These are phyloP conservation scores for Colistium nudipinnis DNA, from an alignment of 2,113 vertebrate species.

Conservation along the genomic window DNA sequence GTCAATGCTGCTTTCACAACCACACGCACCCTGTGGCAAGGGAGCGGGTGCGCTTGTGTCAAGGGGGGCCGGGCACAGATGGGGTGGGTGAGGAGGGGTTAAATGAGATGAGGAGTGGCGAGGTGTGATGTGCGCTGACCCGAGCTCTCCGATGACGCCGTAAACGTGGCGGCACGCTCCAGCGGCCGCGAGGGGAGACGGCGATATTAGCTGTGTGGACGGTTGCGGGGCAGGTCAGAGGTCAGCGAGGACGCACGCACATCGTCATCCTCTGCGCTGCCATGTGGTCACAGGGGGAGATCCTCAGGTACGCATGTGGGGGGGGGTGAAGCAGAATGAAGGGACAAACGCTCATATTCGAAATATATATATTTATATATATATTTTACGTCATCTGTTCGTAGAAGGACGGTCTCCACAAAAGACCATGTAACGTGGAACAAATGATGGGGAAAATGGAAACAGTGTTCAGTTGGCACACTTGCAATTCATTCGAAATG, in stretches of 20 bases:
- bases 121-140: constrained; percentile 73
- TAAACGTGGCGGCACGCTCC: constrained; percentile 47
- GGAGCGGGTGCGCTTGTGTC: not conserved
- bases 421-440: not conserved
- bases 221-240: constrained; percentile 29
- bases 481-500: not conserved
- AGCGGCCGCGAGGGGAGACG: constrained; percentile 22
- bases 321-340: not conserved
- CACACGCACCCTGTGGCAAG: constrained; percentile 17
- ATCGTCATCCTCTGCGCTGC: not conserved
- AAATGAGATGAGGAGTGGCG: constrained; percentile 37
- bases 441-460: not conserved
- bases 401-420: not conserved
- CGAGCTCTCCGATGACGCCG: constrained; percentile 45
- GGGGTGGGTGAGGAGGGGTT: constrained; percentile 29
- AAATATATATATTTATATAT: no score
- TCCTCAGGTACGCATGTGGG: no score
- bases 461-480: not conserved
- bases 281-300: not conserved
- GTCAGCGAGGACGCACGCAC: constrained; percentile 26
- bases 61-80: constrained; percentile 12
- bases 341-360: not conserved
- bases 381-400: no score
- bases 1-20: constrained; percentile 45
- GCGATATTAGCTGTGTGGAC: constrained; percentile 21